Evolutionary conservation across 2,113 vertebrate genomes (phyloP).

Genomic region (Laticauda colubrina): DNA sequence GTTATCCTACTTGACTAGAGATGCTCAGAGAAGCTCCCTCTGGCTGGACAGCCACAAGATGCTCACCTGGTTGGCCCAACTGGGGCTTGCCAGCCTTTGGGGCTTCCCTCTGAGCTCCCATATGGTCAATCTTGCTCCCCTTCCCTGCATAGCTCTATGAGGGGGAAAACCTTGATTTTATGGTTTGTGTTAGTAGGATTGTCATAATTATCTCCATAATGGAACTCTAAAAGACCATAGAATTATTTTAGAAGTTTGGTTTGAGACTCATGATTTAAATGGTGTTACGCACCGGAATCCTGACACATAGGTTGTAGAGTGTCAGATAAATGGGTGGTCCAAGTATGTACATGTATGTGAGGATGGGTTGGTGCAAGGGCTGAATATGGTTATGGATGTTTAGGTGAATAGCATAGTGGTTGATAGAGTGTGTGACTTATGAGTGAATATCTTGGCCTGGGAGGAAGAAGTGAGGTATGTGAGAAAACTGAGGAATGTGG

Average conservation of each 20-base stretch:
- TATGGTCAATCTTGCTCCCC: too few species aligned
- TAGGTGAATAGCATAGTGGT: not conserved
- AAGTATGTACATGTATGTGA: not conserved
- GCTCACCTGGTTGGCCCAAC: too few species aligned
- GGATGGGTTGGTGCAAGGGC: not conserved
- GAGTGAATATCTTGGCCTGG: not conserved
- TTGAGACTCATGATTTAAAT: too few species aligned
- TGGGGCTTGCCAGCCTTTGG: too few species aligned
- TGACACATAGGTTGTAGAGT: not conserved
- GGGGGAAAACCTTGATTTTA: not conserved
- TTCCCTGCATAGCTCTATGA: too few species aligned
- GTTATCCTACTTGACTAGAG: not conserved
- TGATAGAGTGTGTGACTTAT: not conserved
- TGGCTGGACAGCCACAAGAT: too few species aligned
- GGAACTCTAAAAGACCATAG: too few species aligned
- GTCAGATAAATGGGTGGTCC: not conserved
- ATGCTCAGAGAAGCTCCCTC: too few species aligned
- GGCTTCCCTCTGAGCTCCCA: too few species aligned
- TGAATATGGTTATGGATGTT: not conserved
- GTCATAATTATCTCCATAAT: not conserved
- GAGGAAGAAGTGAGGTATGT: not conserved
- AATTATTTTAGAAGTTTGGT: too few species aligned
- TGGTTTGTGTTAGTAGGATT: not conserved
- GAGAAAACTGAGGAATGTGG: not conserved
- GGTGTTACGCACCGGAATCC: too few species aligned